phyloP scores from a whole-genome alignment of 1,140 invertebrate genomes.

The Batillaria attramentaria region DNA sequence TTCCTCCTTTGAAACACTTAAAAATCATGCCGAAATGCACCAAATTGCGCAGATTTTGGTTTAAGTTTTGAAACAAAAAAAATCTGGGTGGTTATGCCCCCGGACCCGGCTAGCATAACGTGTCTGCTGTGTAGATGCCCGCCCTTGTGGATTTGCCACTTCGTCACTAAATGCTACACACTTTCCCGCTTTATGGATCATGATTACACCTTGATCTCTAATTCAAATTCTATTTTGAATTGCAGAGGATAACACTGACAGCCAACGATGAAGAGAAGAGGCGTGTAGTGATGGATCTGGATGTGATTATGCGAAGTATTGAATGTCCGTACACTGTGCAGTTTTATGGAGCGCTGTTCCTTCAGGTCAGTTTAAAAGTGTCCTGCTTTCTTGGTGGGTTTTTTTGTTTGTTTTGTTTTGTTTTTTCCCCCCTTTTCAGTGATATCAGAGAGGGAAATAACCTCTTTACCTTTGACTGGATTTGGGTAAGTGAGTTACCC shows the following conservation, averaged over 20 bases:
- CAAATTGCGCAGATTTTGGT: no score
- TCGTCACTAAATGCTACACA: background rate
- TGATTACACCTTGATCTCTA: background rate
- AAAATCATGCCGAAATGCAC: no score
- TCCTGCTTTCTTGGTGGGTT: no score
- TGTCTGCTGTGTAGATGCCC: background rate
- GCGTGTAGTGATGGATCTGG: constrained; percentile 95
- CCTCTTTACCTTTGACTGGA: background rate
- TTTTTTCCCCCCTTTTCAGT: background rate
- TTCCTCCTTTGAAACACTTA: no score
- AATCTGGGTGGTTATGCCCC: no score
- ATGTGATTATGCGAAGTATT: constrained; percentile 97
- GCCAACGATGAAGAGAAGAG: constrained; percentile 96
- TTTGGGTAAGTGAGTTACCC: background rate
- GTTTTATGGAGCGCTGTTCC: constrained; percentile 98
- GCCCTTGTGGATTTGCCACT: background rate
- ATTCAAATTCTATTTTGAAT: background rate
- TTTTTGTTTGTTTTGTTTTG: background rate
- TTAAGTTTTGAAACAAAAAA: no score
- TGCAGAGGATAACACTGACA: constrained; percentile 78
- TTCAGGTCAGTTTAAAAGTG: constrained; percentile 80
- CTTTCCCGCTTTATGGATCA: background rate
- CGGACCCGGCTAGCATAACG: background rate
- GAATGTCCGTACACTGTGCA: constrained; percentile 96
- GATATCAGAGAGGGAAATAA: no score